Percentiles rank a stretch among this genome's conserved stretches.
These are phyloP conservation scores for Nephrotoma flavescens DNA, from an alignment of 2,888 invertebrate genomes.

Conservation along the genomic window DNA sequence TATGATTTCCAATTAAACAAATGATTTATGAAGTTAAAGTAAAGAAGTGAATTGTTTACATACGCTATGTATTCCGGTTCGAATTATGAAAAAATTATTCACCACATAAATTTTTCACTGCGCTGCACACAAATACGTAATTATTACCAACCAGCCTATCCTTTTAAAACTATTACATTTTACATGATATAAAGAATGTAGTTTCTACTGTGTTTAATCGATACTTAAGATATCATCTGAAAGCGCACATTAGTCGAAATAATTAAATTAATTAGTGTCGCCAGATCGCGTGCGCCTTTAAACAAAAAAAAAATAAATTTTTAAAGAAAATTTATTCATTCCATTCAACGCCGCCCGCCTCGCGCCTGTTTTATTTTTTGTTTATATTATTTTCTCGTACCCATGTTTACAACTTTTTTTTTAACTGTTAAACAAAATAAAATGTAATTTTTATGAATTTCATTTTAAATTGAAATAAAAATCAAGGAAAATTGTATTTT, in stretches of 20 bases:
- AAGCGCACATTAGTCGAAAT: constrained; percentile 16
- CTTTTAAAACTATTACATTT: not conserved
- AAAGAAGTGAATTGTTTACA: not conserved
- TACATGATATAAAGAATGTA: not conserved
- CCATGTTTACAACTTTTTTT: not conserved
- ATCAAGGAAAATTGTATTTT: not conserved
- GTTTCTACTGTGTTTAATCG: constrained; percentile 16
- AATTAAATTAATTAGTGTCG: constrained; percentile 20
- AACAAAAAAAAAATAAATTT: not conserved
- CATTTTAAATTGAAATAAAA: not conserved
- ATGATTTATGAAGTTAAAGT: not conserved
- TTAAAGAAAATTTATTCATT: constrained; percentile 8
- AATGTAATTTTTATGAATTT: not conserved
- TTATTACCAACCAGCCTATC: not conserved
- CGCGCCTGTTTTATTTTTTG: not conserved
- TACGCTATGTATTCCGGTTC: not conserved
- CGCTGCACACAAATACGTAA: not conserved
- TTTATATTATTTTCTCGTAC: not conserved
- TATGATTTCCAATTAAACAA: not conserved
- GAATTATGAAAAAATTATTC: not conserved
- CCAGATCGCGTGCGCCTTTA: constrained; percentile 16
- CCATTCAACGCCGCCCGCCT: not conserved
- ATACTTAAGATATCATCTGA: constrained; percentile 17
- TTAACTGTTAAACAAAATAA: not conserved
- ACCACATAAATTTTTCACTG: not conserved